Conservation (phyloP, 2,888 invertebrate genomes). For the Scaptomyza caliginosa region DNA sequence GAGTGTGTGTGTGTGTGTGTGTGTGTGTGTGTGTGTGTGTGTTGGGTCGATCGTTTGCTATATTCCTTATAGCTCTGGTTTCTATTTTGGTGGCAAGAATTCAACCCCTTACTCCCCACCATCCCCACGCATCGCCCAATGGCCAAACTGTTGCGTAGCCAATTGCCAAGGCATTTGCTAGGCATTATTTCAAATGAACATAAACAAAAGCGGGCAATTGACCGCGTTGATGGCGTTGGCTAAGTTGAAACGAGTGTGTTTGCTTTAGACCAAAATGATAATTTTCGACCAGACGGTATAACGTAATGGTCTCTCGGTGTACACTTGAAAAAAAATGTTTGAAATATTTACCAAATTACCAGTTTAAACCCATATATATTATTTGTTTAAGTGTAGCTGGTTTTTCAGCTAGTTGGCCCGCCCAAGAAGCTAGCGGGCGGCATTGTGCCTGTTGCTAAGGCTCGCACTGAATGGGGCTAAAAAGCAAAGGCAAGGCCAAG, state of each 20-base stretch:
- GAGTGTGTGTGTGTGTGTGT: slow-evolving; percentile 3
- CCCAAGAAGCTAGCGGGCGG: slow-evolving; percentile 9
- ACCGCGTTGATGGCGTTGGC: slow-evolving; percentile 25
- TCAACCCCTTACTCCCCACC: neutral
- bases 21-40: slow-evolving; percentile 4
- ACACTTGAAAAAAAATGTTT: neutral
- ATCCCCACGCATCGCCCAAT: no score
- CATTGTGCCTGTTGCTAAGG: slow-evolving; percentile 8
- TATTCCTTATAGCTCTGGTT: slow-evolving; percentile 37
- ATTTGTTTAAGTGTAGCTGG: neutral
- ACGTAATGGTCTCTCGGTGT: neutral
- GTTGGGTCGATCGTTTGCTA: slow-evolving; percentile 45
- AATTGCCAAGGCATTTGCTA: slow-evolving; percentile 45
- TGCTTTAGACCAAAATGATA: slow-evolving; percentile 25
- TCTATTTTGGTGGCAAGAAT: slow-evolving; percentile 40
- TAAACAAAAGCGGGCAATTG: slow-evolving; percentile 56
- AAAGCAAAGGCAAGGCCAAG: slow-evolving; percentile 1
- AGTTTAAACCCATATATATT: no score
- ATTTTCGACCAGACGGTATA: slow-evolving; percentile 5
- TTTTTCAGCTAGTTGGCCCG: neutral
- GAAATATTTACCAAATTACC: no score
- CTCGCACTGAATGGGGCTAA: neutral
- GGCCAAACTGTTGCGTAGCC: neutral
- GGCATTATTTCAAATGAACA: slow-evolving; percentile 59
- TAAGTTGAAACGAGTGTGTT: slow-evolving; percentile 22